Evolutionary conservation across 2,113 vertebrate genomes (phyloP).

Genomic region (Notothenia rossii): DNA sequence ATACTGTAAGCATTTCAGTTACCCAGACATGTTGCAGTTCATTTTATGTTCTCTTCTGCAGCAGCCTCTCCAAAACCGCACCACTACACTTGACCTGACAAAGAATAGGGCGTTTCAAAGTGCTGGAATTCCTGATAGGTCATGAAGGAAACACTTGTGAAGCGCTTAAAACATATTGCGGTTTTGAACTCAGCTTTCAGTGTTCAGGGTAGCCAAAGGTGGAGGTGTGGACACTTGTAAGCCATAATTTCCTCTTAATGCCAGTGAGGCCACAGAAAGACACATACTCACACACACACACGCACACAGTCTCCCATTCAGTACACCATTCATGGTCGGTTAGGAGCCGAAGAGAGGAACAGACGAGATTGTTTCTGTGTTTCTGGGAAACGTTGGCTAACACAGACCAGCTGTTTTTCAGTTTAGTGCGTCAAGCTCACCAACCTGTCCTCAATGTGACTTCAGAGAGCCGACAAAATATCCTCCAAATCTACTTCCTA

Average conservation of each 20-base stretch:
- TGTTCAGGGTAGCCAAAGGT: constrained; percentile 61
- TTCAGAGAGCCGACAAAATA: constrained; percentile 49
- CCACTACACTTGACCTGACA: constrained; percentile 50
- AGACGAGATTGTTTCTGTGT: constrained; percentile 73
- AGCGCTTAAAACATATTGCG: constrained; percentile 53
- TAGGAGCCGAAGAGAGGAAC: constrained; percentile 60
- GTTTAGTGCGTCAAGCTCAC: constrained; percentile 51
- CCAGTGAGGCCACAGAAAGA: constrained; percentile 53
- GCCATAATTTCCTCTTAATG: constrained; percentile 69
- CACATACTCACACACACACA: constrained; percentile 7
- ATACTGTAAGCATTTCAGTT: constrained; percentile 27
- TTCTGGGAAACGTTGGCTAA: constrained; percentile 80
- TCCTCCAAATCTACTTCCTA: constrained; percentile 46
- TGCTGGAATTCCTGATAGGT: constrained; percentile 57
- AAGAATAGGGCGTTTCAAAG: constrained; percentile 46
- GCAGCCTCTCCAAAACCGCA: constrained; percentile 38
- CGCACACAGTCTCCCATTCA: constrained; percentile 32
- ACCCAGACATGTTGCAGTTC: constrained; percentile 46
- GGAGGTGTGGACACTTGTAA: constrained; percentile 68
- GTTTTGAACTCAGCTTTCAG: constrained; percentile 59
- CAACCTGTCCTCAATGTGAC: constrained; percentile 66
- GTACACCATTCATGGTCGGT: constrained; percentile 55
- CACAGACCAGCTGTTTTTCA: constrained; percentile 77
- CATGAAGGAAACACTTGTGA: constrained; percentile 61
- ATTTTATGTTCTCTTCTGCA: constrained; percentile 48